phyloP scores from a whole-genome alignment of 2,113 vertebrate genomes.

The Mixornis gularis region DNA sequence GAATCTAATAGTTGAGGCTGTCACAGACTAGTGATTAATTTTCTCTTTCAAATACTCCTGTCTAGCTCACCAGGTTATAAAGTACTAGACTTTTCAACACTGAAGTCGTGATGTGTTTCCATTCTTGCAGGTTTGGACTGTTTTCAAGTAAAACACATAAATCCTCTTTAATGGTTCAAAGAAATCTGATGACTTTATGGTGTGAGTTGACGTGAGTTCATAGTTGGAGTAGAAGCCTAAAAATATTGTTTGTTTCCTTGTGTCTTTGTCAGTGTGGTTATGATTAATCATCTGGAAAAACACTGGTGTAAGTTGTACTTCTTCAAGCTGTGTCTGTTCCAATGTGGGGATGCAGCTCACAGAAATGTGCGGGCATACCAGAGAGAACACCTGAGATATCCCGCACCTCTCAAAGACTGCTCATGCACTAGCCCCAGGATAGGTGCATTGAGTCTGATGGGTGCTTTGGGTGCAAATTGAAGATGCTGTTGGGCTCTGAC shows the following conservation, averaged over 20 bases:
- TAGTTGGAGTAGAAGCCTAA: neutral
- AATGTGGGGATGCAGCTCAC: neutral
- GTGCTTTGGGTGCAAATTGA: neutral
- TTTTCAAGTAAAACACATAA: neutral
- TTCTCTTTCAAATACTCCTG: neutral
- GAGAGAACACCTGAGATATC: neutral
- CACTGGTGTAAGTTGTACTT: neutral
- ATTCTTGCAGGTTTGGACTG: neutral
- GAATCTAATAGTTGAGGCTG: neutral
- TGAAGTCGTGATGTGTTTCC: neutral
- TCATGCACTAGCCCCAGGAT: neutral
- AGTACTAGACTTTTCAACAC: neutral
- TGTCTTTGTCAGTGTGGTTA: neutral
- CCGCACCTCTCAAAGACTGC: neutral
- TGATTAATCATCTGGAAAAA: neutral
- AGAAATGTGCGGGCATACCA: neutral
- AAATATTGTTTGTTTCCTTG: neutral
- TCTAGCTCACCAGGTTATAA: neutral
- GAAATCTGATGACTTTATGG: neutral
- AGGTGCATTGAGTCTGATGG: accelerated
- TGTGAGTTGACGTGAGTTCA: neutral
- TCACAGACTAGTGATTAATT: neutral
- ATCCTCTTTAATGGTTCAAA: neutral
- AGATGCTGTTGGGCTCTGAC: neutral
- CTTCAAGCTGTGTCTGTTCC: neutral